Conservation (phyloP, 2,888 invertebrate genomes). For the Drosophila meridiana region DNA sequence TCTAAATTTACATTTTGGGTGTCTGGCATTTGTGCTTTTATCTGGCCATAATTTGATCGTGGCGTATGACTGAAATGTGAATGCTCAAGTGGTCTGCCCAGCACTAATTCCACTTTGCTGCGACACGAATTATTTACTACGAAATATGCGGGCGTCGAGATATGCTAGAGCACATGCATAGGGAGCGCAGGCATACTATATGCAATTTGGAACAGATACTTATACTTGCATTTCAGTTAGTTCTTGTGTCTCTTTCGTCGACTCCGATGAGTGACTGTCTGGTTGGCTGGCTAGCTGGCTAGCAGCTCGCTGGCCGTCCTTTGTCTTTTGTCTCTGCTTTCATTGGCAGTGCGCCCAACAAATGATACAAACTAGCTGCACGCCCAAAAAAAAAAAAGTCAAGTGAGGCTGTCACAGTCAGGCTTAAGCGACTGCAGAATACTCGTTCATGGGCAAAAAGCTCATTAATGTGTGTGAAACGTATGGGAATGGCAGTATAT, state of each 20-base stretch:
- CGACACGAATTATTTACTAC: slow-evolving; percentile 21
- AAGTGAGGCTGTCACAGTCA: background rate
- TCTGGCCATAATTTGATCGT: slow-evolving; percentile 52
- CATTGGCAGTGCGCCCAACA: slow-evolving; percentile 72
- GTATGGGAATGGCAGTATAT: too few relatives aligned
- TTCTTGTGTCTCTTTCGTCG: slow-evolving; percentile 36
- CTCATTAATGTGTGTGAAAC: background rate
- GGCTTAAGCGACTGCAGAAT: background rate
- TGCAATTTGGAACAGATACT: slow-evolving; percentile 48
- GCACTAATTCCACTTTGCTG: slow-evolving; percentile 23
- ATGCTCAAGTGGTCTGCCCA: slow-evolving; percentile 47
- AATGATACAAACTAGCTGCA: slow-evolving; percentile 67
- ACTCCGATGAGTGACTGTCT: slow-evolving; percentile 67
- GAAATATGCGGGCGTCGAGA: slow-evolving; percentile 1
- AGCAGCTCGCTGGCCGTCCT: background rate
- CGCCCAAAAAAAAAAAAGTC: slow-evolving; percentile 37
- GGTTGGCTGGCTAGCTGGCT: slow-evolving; percentile 26
- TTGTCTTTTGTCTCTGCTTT: slow-evolving; percentile 63
- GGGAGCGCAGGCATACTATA: background rate
- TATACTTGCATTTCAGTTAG: slow-evolving; percentile 60
- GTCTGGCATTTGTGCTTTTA: slow-evolving; percentile 46
- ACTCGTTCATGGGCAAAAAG: background rate
- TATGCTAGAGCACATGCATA: slow-evolving; percentile 3
- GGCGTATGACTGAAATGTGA: slow-evolving; percentile 21
- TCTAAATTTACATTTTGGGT: slow-evolving; percentile 20